Base-by-base conservation (phyloP, 2,888 invertebrate species). In the Cheilosia vernalis region DNA sequence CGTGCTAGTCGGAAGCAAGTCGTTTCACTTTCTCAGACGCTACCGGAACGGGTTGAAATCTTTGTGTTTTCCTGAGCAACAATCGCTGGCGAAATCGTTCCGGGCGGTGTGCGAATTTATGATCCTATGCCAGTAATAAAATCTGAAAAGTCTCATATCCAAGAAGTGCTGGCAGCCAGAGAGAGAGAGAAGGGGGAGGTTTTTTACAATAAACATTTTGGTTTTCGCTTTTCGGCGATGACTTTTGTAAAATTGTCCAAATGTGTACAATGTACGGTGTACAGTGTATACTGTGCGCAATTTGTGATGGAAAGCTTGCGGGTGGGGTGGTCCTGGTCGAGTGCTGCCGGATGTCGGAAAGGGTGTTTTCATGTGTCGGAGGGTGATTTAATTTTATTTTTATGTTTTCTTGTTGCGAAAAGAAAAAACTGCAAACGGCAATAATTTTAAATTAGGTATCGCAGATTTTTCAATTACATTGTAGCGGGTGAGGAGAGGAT, bases 391-490 rank as follows among this genome's bases (percentile, higher is more conserved):
- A 88, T 88, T 88, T 88, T 88, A 87, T 88, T 88, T 88, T 88
- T 88, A 88, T 88, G 88, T 87, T 87, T 69, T 82, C 74, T 77
- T 77, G 44, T 24, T 66, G 63, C 60, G n/a, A 61, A 66, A 77
- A 77, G 24, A 77, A 87, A 83, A 86, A 88, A 70, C 66, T 77
- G 67, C 76, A 60, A 72, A 81, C 33, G 58, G 87, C 84, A 88
- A 87, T 88, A 88, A 88, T 88, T 88, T 88, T 87, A 88, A 88
- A 88, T 88, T 88, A n/a, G n/a, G n/a, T n/a, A 88, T 87, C 87
- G 82, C 83, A 67, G 42, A 69, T 82, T 58, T 82, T 82, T 77
- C 85, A 86, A 86, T 86, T 82, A 80, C 72, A 21, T 64, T 77
- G 56, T 37, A 40, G 44, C 51, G 30, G 42, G 33, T 44, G 77